Evolutionary conservation across 2,797 vertebrate species (phyloP), one percentile per base, ranked within the genome.

Genomic region (Paedocypris micromegethes): DNA sequence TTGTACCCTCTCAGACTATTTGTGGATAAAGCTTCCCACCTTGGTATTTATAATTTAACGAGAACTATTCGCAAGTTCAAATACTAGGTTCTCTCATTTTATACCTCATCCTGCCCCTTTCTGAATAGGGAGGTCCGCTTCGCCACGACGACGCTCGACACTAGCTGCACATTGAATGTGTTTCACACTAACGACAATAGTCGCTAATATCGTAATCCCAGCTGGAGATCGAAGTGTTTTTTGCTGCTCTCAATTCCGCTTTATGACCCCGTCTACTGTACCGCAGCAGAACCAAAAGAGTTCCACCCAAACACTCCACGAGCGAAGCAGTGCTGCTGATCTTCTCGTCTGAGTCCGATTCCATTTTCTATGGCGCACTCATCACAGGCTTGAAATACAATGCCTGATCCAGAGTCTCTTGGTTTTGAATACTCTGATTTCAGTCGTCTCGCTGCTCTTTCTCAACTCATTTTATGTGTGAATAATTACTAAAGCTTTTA

Each of bases 231-330:
- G 23, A 23, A 23, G 23, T 23, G 23, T 23, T 23, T 23, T 23
- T 23, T 23, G 23, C 23, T 23, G 23, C 23, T 23, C 23, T 23
- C 23, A 23, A 23, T 23, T 23, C 23, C 23, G 83, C 87, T 89
- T 73, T 88, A 85, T 90, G 23, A 23, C 23, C 23, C 85, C 90
- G 83, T 90, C 89, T 91, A 92, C 93, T 95, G 91, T 91, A 92
- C 1, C 23, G 23, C 23, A 23, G 23, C 23, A 23, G 23, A 23
- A 95, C 94, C 93, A 98, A 96, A 98, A 89, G 91, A 90, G 89
- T 92, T 93, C 56, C 41, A 67, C 52, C 54, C 51, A 64, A 46
- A 64, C 68, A 88, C 23, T 88, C 88, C 83, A 87, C 84, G 87
- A 88, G 89, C 83, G 88, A 93, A 91, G 88, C 91, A 92, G 89